Conservation (phyloP, 2,797 vertebrate species). For the Danio tinwini region DNA sequence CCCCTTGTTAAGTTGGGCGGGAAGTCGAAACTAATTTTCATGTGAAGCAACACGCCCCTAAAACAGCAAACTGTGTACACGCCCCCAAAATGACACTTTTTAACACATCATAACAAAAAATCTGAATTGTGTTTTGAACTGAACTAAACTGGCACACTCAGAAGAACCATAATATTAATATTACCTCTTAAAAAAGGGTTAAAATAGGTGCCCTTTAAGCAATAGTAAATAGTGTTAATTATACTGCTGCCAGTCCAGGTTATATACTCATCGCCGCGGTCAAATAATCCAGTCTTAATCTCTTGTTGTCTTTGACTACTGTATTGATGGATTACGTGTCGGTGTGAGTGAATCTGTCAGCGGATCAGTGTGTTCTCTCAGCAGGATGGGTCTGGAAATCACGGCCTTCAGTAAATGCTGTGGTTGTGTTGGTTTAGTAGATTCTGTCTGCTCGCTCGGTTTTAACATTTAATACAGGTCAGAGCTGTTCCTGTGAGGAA, state of each 20-base stretch:
- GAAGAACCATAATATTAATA: too few species aligned
- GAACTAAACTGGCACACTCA: too few species aligned
- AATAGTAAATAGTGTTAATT: too few species aligned
- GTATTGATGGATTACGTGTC: not conserved
- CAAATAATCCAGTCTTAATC: not conserved
- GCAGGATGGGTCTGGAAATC: slow-evolving; percentile 38
- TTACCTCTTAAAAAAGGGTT: too few species aligned
- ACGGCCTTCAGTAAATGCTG: slow-evolving; percentile 51
- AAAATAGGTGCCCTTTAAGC: too few species aligned
- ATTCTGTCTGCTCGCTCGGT: slow-evolving; percentile 22
- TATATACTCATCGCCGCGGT: not conserved
- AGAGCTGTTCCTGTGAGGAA: slow-evolving; percentile 13
- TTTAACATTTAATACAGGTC: slow-evolving; percentile 21
- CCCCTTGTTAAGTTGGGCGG: too few species aligned
- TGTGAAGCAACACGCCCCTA: too few species aligned
- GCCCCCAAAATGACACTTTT: too few species aligned
- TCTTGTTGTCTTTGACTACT: slow-evolving; percentile 1
- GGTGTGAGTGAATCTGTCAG: slow-evolving; percentile 23
- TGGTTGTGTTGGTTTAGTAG: slow-evolving; percentile 37
- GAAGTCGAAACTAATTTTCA: too few species aligned
- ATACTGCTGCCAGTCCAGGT: not conserved
- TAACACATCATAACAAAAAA: too few species aligned
- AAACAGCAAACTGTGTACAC: too few species aligned
- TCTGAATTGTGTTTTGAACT: too few species aligned
- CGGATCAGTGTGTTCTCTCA: slow-evolving; percentile 15